Conservation (phyloP, 2,113 vertebrate genomes). For the Callithrix jacchus region DNA sequence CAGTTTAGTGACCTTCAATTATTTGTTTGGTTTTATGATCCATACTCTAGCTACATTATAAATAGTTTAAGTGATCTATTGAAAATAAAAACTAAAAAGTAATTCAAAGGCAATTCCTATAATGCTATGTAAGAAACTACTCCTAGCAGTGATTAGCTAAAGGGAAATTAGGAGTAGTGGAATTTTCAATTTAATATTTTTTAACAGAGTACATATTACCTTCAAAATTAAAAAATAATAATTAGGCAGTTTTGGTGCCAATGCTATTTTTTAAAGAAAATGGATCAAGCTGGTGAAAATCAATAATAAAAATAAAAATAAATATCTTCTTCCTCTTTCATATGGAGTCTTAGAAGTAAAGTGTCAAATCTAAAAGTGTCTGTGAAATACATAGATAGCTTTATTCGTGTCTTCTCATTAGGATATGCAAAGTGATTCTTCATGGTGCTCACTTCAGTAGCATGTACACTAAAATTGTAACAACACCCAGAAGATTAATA, state of each 20-base stretch:
- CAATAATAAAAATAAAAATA: not conserved
- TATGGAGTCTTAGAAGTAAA: not conserved
- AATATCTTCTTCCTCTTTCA: not conserved
- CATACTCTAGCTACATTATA: not conserved
- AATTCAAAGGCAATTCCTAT: constrained; percentile 1
- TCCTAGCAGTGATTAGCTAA: not conserved
- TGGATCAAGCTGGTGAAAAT: not conserved
- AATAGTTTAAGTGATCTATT: not conserved
- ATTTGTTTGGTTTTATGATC: constrained; percentile 18
- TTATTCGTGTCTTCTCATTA: not conserved
- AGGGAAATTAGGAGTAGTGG: not conserved
- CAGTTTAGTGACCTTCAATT: not conserved
- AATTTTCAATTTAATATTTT: not conserved
- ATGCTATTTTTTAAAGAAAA: not conserved
- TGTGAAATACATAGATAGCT: not conserved
- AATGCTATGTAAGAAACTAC: not conserved
- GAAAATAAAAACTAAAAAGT: constrained; percentile 27
- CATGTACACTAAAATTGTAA: not conserved
- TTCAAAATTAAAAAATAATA: not conserved
- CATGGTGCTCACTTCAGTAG: not conserved
- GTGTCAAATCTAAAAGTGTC: not conserved
- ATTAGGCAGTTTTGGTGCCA: not conserved
- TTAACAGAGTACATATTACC: not conserved
- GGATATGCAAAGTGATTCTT: not conserved
- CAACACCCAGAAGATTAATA: not conserved